Percentiles rank a stretch among this genome's conserved stretches.
phyloP scores from a whole-genome alignment of 2,797 vertebrate species.

The Poeciliopsis infans region DNA sequence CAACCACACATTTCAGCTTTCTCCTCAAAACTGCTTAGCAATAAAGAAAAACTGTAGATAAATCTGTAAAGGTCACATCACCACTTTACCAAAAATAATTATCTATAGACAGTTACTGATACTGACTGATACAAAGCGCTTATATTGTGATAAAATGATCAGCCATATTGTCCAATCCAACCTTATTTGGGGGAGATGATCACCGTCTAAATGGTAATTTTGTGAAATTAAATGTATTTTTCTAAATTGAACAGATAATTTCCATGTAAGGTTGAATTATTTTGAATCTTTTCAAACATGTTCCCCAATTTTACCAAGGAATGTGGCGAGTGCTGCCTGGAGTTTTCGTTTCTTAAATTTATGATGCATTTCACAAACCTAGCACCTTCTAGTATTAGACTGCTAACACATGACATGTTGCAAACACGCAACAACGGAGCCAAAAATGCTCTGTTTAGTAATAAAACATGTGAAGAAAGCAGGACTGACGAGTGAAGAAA shows the following conservation, averaged over 20 bases:
- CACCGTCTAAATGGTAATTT: neutral
- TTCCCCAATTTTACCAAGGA: neutral
- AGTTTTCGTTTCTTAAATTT: slow-evolving; percentile 6
- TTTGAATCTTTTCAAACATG: neutral
- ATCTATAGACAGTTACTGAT: too few relatives aligned
- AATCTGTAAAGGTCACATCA: too few relatives aligned
- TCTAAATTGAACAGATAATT: neutral
- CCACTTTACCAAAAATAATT: too few relatives aligned
- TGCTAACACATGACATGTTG: slow-evolving; percentile 57
- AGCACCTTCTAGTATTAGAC: slow-evolving; percentile 17
- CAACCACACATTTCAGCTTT: too few relatives aligned
- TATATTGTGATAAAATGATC: too few relatives aligned
- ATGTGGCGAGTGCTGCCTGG: neutral
- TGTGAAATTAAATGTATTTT: neutral
- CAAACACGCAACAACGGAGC: slow-evolving; percentile 59
- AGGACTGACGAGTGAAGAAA: neutral
- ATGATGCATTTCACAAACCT: slow-evolving; percentile 17
- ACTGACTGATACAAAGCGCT: too few relatives aligned
- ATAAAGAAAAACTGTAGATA: too few relatives aligned
- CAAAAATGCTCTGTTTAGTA: slow-evolving; percentile 34
- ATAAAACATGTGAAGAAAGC: neutral
- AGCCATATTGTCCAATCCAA: too few relatives aligned
- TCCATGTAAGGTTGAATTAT: too few relatives aligned
- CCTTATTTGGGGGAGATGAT: neutral
- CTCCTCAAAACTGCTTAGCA: too few relatives aligned